Conservation (phyloP, 2,797 vertebrate species). For the Loriculus beryllinus region DNA sequence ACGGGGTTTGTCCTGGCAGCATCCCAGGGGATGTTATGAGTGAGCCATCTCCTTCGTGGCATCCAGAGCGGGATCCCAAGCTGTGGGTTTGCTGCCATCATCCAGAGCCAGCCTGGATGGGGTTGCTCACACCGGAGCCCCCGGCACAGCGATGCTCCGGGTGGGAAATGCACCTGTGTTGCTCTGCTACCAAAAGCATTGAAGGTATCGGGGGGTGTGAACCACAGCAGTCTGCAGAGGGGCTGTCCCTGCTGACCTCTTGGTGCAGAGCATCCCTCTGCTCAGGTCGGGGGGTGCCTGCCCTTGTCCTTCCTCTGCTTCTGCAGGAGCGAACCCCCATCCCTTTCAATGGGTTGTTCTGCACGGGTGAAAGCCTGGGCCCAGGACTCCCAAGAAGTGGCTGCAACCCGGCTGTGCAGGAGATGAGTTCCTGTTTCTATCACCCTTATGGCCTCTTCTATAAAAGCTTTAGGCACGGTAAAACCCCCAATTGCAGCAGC, state of each 20-base stretch:
- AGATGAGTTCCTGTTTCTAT: background rate
- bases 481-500: background rate
- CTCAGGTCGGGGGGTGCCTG: rapidly evolving
- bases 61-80: rapidly evolving
- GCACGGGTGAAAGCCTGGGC: background rate
- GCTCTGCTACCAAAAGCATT: background rate
- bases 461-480: background rate
- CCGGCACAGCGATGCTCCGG: background rate
- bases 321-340: rapidly evolving
- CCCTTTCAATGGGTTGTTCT: rapidly evolving
- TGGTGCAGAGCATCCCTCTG: background rate
- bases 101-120: background rate
- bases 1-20: background rate
- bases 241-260: no score
- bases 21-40: rapidly evolving
- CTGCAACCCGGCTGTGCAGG: background rate
- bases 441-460: background rate
- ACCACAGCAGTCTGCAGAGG: rapidly evolving
- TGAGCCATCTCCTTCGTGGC: rapidly evolving
- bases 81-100: rapidly evolving
- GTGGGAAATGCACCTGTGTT: rapidly evolving
- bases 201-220: background rate
- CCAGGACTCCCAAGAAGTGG: rapidly evolving
- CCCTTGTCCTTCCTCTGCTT: background rate
- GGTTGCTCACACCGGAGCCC: no score